These are phyloP conservation scores for Helicorthomorpha holstii DNA, from an alignment of 1,140 invertebrate genomes.

Conservation along the genomic window DNA sequence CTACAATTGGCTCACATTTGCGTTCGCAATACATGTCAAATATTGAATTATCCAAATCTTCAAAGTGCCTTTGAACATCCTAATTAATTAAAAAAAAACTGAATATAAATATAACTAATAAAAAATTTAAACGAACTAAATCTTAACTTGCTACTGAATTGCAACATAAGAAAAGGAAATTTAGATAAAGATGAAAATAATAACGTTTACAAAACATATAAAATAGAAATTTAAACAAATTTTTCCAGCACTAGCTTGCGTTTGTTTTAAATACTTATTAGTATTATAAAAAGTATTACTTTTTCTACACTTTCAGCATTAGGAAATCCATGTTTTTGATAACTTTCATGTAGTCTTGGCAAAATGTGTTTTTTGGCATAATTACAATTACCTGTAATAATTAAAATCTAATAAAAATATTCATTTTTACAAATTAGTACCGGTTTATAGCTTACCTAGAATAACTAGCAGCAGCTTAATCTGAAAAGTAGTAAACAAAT, in stretches of 20 bases:
- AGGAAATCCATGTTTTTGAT: conserved; percentile 48
- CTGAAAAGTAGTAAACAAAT: no score
- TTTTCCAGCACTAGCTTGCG: no score
- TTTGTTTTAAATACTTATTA: no score
- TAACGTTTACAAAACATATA: neutral
- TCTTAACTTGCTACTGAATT: no score
- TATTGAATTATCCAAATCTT: conserved; percentile 25
- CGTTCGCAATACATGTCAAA: conserved; percentile 61
- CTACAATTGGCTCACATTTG: conserved; percentile 75
- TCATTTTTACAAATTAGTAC: conserved; percentile 60
- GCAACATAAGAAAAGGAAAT: no score
- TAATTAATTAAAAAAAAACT: neutral
- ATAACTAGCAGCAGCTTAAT: conserved; percentile 45
- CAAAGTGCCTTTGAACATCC: conserved; percentile 21
- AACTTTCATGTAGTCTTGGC: conserved; percentile 42
- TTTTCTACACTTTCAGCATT: conserved; percentile 17
- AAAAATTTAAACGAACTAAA: no score
- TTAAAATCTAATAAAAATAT: conserved; percentile 54
- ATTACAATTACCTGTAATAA: conserved; percentile 75
- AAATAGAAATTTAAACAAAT: neutral
- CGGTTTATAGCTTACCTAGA: conserved; percentile 82
- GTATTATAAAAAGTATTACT: neutral
- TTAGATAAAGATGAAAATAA: no score
- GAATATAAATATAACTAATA: no score
- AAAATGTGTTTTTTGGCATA: conserved; percentile 59